Conservation (phyloP, 2,113 vertebrate species). For the Gopherus evgoodei region DNA sequence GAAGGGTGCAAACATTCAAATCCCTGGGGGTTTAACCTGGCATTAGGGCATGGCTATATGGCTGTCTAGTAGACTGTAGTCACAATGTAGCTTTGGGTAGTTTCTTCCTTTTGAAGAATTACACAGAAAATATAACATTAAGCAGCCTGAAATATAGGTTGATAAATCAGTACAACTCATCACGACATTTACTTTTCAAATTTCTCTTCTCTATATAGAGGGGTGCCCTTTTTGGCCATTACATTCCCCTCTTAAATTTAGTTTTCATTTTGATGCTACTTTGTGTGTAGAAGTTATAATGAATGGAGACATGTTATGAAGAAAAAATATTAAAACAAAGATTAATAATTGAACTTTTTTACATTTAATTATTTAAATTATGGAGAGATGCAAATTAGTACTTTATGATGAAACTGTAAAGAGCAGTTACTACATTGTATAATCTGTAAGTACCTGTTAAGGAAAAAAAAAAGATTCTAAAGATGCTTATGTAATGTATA, state of each 20-base stretch:
- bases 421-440: conserved; percentile 89
- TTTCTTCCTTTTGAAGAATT: conserved; percentile 82
- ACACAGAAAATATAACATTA: conserved; percentile 77
- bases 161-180: conserved; percentile 71
- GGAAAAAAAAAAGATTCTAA: conserved; percentile 93
- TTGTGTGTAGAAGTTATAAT: conserved; percentile 76
- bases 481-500: conserved; percentile 96
- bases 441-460: conserved; percentile 96
- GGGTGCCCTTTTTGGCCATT: conserved; percentile 56
- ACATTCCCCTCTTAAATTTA: conserved; percentile 71
- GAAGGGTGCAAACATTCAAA: conserved; percentile 31
- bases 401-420: conserved; percentile 87
- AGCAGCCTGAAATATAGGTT: conserved; percentile 75
- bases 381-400: conserved; percentile 81
- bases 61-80: conserved; percentile 75
- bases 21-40: conserved; percentile 64
- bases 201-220: conserved; percentile 40
- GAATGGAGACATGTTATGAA: conserved; percentile 81
- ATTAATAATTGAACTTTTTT: conserved; percentile 86
- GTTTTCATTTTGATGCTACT: conserved; percentile 72
- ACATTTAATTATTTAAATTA: conserved; percentile 84
- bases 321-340: conserved; percentile 83
- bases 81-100: conserved; percentile 80
- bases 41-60: conserved; percentile 73
- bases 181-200: conserved; percentile 53